These are phyloP conservation scores for Andrena chrysosceles DNA, from an alignment of 2,888 invertebrate genomes.

Conservation along the genomic window DNA sequence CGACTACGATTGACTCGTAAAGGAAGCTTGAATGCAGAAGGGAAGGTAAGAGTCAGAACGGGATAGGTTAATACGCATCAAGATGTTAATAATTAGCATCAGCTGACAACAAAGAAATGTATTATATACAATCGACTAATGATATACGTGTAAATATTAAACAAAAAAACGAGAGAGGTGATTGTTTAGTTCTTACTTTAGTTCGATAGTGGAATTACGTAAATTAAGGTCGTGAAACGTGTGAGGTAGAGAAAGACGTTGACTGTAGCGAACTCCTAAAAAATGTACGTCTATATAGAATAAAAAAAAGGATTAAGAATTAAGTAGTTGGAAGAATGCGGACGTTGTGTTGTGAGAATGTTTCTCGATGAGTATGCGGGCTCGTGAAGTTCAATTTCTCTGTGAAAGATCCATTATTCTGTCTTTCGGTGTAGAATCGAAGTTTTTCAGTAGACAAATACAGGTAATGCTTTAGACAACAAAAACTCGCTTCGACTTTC, in stretches of 20 bases:
- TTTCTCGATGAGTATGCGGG: conserved; percentile 15
- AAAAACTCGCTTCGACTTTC: conserved; percentile 13
- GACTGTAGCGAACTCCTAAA: conserved; percentile 59
- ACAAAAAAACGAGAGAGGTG: conserved; percentile 34
- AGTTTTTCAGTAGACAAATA: conserved; percentile 12
- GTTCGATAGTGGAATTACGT: conserved; percentile 66
- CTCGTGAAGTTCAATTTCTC: conserved; percentile 25
- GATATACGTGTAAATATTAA: conserved; percentile 74
- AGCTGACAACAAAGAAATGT: conserved; percentile 61
- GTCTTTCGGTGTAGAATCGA: conserved; percentile 1
- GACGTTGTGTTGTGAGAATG: conserved; percentile 28
- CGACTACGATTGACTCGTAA: conserved; percentile 29
- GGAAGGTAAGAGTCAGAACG: background rate
- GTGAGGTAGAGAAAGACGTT: conserved; percentile 65
- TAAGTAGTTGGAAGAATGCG: conserved; percentile 44
- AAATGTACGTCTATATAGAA: conserved; percentile 73
- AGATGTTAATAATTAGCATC: conserved; percentile 56
- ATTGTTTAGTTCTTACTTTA: conserved; percentile 72
- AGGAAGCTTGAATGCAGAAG: background rate
- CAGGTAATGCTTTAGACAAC: conserved; percentile 10
- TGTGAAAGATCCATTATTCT: conserved; percentile 2
- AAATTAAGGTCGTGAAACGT: conserved; percentile 66
- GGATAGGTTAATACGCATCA: conserved; percentile 24
- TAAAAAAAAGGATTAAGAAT: conserved; percentile 58
- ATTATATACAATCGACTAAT: conserved; percentile 71